Conservation (phyloP, 2,797 vertebrate genomes). For the Sebastes dallii region DNA sequence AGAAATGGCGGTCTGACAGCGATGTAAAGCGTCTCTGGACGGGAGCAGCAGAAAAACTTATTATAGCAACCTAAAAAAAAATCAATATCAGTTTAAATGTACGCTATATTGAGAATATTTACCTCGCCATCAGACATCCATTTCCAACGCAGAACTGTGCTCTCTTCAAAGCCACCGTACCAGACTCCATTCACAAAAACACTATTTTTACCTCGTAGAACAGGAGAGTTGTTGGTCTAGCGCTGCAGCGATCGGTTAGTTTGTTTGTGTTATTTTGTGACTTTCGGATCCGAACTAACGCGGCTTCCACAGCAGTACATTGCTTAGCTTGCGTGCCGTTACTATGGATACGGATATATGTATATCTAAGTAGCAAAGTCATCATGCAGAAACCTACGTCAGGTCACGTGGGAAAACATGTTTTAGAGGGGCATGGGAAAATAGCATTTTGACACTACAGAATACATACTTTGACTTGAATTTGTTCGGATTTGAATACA, state of each 20-base stretch:
- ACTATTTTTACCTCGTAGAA: too few species aligned
- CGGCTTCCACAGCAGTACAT: neutral
- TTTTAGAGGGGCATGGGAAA: too few species aligned
- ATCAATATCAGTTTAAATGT: neutral
- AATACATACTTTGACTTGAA: too few species aligned
- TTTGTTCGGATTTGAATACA: neutral
- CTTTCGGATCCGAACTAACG: neutral
- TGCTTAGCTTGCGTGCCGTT: neutral
- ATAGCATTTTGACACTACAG: too few species aligned
- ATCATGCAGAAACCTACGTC: neutral
- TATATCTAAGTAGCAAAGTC: neutral
- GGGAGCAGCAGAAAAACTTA: too few species aligned
- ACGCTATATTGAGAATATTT: neutral
- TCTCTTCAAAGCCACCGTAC: too few species aligned
- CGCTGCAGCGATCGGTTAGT: neutral
- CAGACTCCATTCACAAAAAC: too few species aligned
- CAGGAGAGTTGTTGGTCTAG: neutral
- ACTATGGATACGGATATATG: neutral
- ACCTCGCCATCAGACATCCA: neutral
- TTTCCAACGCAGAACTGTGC: neutral
- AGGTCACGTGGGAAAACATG: too few species aligned
- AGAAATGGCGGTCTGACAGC: too few species aligned
- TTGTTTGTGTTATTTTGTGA: neutral
- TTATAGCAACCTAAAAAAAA: too few species aligned
- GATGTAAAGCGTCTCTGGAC: too few species aligned